Percentiles rank a stretch among this genome's conserved stretches.
phyloP scores from a whole-genome alignment of 2,113 vertebrate genomes.

The Alouatta palliata region DNA sequence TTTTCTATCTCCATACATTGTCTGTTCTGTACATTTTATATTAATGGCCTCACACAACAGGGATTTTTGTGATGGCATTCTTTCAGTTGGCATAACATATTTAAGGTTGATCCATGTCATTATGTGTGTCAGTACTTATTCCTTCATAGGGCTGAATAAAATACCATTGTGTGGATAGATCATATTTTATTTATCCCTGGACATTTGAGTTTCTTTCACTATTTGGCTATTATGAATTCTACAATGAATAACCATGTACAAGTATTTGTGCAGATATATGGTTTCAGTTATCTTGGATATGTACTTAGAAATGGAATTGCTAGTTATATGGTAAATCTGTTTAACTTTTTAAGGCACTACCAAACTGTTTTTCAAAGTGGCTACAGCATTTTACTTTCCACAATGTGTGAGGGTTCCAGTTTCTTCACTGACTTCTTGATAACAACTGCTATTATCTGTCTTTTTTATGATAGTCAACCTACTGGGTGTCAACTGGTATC shows the following conservation, averaged over 20 bases:
- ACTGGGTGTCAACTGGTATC: not conserved
- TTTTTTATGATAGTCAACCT: not conserved
- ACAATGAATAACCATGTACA: not conserved
- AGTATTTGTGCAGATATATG: not conserved
- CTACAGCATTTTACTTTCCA: not conserved
- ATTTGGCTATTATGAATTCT: not conserved
- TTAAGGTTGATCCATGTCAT: not conserved
- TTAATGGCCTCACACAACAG: not conserved
- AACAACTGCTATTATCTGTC: not conserved
- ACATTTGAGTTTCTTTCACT: not conserved
- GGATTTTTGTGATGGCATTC: not conserved
- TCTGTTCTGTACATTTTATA: not conserved
- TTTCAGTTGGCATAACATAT: not conserved
- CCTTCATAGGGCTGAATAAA: not conserved
- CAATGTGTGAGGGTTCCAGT: not conserved
- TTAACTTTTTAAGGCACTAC: not conserved
- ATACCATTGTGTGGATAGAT: not conserved
- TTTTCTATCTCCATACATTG: not conserved
- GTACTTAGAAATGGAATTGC: not conserved
- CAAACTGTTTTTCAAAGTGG: not conserved
- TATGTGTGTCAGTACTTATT: not conserved
- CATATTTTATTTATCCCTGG: not conserved
- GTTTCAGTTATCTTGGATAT: not conserved
- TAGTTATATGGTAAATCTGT: not conserved
- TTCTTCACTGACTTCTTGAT: not conserved